These are phyloP conservation scores for Sarcophilus harrisii DNA, from an alignment of 2,797 vertebrate genomes.

Conservation along the genomic window DNA sequence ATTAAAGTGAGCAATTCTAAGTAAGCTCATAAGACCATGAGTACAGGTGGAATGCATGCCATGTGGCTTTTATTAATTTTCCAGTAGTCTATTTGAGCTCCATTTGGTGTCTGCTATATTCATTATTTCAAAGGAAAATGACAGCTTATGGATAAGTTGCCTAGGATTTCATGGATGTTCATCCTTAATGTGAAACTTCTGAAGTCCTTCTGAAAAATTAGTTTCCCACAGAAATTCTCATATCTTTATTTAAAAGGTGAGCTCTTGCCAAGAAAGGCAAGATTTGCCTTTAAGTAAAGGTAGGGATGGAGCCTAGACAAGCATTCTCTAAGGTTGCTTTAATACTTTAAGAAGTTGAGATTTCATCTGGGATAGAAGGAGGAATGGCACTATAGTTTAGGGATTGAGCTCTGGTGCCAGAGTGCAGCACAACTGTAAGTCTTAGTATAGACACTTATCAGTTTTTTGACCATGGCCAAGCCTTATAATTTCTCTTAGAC, in stretches of 20 bases:
- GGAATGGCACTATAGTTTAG: background rate
- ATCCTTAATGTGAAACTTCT: constrained; percentile 67
- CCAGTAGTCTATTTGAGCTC: background rate
- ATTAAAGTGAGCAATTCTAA: background rate
- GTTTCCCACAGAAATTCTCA: constrained; percentile 10
- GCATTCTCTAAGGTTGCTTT: background rate
- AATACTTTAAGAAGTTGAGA: background rate
- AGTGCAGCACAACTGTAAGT: background rate
- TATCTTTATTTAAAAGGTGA: background rate
- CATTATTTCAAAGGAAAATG: background rate
- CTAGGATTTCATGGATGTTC: constrained; percentile 68
- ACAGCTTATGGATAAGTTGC: background rate
- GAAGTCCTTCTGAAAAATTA: constrained; percentile 68
- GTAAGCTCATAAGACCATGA: background rate
- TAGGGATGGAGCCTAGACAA: background rate
- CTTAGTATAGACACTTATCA: background rate
- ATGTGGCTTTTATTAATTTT: background rate
- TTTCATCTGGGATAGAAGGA: background rate
- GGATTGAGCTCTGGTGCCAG: background rate
- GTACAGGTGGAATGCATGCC: background rate
- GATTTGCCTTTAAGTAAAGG: background rate
- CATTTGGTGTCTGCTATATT: background rate
- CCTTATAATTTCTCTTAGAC: background rate
- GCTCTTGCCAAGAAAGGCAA: constrained; percentile 13
- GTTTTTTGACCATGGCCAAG: background rate